These are phyloP conservation scores for Phrynocephalus guinanensis DNA, from an alignment of 2,797 vertebrate genomes.

Conservation along the genomic window DNA sequence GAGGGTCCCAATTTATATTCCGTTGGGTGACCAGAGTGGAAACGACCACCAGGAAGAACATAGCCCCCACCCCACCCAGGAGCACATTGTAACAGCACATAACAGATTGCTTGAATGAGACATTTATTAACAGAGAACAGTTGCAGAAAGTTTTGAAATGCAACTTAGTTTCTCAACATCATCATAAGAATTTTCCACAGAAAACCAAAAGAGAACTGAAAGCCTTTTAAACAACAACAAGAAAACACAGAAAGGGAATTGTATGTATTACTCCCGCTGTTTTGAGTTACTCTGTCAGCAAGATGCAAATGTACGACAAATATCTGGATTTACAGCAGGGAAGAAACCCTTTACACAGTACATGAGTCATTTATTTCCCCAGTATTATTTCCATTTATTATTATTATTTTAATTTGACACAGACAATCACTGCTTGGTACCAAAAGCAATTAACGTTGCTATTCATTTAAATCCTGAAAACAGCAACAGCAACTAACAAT, in stretches of 20 bases:
- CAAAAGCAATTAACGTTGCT: background rate
- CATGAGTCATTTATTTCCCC: slow-evolving; percentile 15
- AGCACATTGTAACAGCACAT: background rate
- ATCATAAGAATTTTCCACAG: slow-evolving; percentile 53
- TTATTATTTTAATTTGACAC: background rate
- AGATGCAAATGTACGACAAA: slow-evolving; percentile 53
- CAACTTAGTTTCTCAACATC: slow-evolving; percentile 35
- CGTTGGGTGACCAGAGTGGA: no score
- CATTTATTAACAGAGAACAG: slow-evolving; percentile 39
- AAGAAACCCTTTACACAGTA: slow-evolving; percentile 22
- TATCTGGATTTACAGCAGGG: slow-evolving; percentile 9
- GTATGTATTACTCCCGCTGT: slow-evolving; percentile 57
- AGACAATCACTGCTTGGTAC: slow-evolving; percentile 7
- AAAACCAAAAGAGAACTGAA: slow-evolving; percentile 56
- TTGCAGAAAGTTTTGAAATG: slow-evolving; percentile 52
- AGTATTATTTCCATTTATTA: slow-evolving; percentile 5
- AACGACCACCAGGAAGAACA: no score
- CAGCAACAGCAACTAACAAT: background rate
- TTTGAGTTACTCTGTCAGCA: slow-evolving; percentile 50
- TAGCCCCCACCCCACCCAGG: no score
- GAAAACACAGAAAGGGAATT: slow-evolving; percentile 54
- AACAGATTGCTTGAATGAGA: slow-evolving; percentile 25
- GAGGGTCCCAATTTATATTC: no score
- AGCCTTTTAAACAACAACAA: slow-evolving; percentile 50
- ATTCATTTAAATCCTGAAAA: background rate